Conservation (phyloP, 2,113 vertebrate genomes). For the Mormyrus iriodes region DNA sequence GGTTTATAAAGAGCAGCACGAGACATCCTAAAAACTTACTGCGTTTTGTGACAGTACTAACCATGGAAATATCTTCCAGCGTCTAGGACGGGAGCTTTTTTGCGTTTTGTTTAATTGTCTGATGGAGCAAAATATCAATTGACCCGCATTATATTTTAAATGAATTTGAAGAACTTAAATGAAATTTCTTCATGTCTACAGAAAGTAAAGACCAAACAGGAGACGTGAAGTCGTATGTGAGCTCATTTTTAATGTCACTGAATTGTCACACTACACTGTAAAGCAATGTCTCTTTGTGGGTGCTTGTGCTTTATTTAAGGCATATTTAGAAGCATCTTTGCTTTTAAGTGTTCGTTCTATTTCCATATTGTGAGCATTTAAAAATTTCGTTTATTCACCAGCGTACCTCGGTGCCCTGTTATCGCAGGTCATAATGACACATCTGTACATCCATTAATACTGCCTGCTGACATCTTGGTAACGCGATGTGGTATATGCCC, state of each 20-base stretch:
- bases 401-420: neutral
- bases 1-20: neutral
- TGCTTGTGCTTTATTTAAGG: neutral
- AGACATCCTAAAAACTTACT: neutral
- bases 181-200: neutral
- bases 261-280: neutral
- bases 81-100: neutral
- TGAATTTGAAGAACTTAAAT: neutral
- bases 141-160: neutral
- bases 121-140: neutral
- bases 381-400: neutral
- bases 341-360: neutral
- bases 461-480: neutral
- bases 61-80: neutral
- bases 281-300: neutral
- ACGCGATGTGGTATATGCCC: neutral
- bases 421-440: neutral
- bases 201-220: neutral
- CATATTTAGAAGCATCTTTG: neutral
- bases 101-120: neutral
- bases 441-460: neutral
- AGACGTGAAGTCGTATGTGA: neutral
- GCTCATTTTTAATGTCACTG: neutral
- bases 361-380: neutral
- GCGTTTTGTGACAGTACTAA: neutral